Base-by-base conservation (phyloP, 2,797 vertebrate species). In the Malurus splendens region DNA sequence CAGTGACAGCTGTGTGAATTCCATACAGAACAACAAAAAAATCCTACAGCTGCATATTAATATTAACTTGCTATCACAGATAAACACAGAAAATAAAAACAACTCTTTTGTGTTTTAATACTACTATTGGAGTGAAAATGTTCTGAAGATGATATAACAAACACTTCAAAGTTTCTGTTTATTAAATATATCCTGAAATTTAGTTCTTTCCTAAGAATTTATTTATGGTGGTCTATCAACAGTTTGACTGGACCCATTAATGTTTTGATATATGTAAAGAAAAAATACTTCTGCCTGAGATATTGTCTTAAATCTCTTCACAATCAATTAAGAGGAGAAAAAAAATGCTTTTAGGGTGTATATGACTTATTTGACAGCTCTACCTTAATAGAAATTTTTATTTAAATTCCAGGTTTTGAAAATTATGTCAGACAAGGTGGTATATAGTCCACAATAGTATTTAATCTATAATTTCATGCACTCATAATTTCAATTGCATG, bases 111-210 rank as follows among this genome's bases (percentile, higher is more conserved):
- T 62, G 30, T 56, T 60, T 78, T 65, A 51, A 2, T 54, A 27
- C 0, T 39, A 19, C 2, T 45, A 9, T 18, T 38, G 12, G 6
- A 41, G 2, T 22, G 8, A 50, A 57, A 56, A 44, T 20, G 1
- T 57, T 54, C 11, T 66, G 30, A 57, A 66, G 30, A 50, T n/a
- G 5, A 38, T 22, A 47, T 17, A 45, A 3, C 4, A 72, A 48
- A 36, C 24, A 15, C 5, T 4, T 76, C 27, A 50, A 24, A 11
- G 32, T 9, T 64, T 73, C 7, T 84, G 2, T 67, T 56, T 75
- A 30, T 33, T 33, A 50, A 65, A 14, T 13, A 18, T 51, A 55
- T 70, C 36, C 22, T 81, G 10, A 23, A 52, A 61, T 52, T 61
- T 4, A 44, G 0, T 42, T 70, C 23, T 72, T 55, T 59, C 4